These are phyloP conservation scores for Aplidium turbinatum DNA, from an alignment of 23 tunicate genomes.

Conservation along the genomic window DNA sequence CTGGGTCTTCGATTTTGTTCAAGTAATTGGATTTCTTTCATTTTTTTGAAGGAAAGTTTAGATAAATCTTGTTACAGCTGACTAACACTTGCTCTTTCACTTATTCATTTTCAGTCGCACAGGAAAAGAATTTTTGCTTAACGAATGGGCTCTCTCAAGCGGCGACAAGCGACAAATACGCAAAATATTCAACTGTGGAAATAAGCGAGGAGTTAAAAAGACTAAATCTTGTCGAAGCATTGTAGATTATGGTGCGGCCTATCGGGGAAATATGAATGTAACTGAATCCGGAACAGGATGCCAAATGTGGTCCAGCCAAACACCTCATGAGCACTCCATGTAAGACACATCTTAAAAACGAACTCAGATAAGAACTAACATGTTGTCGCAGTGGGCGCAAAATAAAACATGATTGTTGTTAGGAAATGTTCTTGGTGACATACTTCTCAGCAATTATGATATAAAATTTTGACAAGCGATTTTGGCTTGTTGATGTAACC, in stretches of 20 bases:
- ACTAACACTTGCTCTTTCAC: not conserved
- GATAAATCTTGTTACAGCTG: not conserved
- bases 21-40: not conserved
- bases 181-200: constrained; percentile 15
- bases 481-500: too few relatives aligned
- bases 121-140: not conserved
- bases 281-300: constrained; percentile 18
- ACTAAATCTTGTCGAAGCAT: not conserved
- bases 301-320: constrained; percentile 13
- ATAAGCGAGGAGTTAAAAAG: not conserved
- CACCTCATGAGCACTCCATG: constrained; percentile 15
- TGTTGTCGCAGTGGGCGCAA: too few relatives aligned
- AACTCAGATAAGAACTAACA: too few relatives aligned
- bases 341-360: too few relatives aligned
- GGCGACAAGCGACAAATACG: constrained; percentile 27
- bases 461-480: too few relatives aligned
- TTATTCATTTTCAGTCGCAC: constrained; percentile 2
- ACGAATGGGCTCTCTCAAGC: constrained; percentile 20
- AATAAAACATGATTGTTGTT: too few relatives aligned
- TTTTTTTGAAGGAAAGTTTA: not conserved
- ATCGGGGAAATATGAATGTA: constrained; percentile 5
- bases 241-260: not conserved
- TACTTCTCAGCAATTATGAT: too few relatives aligned
- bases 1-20: not conserved
- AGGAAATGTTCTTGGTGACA: too few relatives aligned